A percentile compares a stretch with the other conserved stretches of the same genome.
These are phyloP conservation scores for rat (Rattus norvegicus) DNA, from an alignment of 2,113 vertebrate genomes.

Conservation along the genomic window DNA sequence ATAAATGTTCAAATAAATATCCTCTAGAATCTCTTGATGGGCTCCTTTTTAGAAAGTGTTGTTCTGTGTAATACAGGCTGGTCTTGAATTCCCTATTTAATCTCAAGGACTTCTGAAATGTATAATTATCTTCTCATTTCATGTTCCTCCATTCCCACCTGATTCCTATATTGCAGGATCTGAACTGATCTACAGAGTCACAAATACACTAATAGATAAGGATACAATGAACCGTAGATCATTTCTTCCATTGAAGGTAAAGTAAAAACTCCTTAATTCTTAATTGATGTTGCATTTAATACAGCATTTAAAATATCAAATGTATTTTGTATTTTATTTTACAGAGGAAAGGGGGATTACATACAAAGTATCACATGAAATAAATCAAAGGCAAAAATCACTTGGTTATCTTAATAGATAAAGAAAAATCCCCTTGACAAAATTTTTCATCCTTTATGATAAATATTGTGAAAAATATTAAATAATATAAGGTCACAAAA, in stretches of 20 bases:
- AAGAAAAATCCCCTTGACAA: not conserved
- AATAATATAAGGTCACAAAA: not conserved
- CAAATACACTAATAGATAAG: not conserved
- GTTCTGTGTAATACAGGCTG: not conserved
- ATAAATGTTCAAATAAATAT: not conserved
- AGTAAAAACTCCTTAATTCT: not conserved
- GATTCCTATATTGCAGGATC: not conserved
- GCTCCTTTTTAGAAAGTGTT: not conserved
- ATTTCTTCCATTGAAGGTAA: not conserved
- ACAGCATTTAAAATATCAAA: not conserved
- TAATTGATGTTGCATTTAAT: not conserved
- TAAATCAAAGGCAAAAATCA: not conserved
- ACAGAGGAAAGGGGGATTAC: not conserved
- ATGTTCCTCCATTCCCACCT: too few species aligned
- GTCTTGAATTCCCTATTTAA: not conserved
- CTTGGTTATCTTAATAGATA: not conserved
- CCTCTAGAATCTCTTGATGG: not conserved
- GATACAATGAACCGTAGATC: not conserved
- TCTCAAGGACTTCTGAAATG: too few species aligned
- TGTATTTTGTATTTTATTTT: not conserved
- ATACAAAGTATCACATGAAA: not conserved
- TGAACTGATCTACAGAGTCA: not conserved
- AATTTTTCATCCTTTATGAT: not conserved
- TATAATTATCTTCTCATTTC: not conserved
- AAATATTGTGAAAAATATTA: not conserved